These are phyloP conservation scores for Neoarius graeffei DNA, from an alignment of 2,113 vertebrate genomes.

Conservation along the genomic window DNA sequence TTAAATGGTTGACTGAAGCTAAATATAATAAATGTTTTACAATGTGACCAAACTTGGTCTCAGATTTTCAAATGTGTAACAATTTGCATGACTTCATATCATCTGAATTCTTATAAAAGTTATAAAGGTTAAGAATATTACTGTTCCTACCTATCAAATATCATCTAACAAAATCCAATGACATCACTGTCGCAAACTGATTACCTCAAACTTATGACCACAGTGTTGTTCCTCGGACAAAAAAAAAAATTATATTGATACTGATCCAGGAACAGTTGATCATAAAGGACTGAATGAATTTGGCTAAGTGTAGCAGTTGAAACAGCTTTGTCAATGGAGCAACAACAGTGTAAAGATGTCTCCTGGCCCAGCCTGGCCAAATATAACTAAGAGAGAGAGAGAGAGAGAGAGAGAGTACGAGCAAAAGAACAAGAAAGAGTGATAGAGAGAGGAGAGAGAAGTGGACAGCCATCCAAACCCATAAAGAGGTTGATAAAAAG, in stretches of 20 bases:
- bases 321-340: not conserved
- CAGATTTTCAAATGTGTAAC: not conserved
- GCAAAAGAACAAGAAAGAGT: not conserved
- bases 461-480: conserved; percentile 43
- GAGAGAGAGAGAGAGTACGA: not conserved
- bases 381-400: not conserved
- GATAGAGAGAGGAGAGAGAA: not conserved
- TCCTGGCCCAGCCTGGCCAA: not conserved
- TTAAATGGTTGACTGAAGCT: not conserved
- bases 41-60: not conserved
- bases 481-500: conserved; percentile 54
- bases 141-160: not conserved
- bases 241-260: not conserved
- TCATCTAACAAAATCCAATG: not conserved
- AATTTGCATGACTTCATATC: not conserved
- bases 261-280: not conserved
- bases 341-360: not conserved
- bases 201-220: not conserved
- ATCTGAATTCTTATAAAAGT: not conserved
- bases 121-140: not conserved
- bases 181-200: not conserved
- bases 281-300: not conserved
- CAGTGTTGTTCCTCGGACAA: not conserved
- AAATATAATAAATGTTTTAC: not conserved
- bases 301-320: not conserved